Base-by-base conservation (phyloP, 2,113 vertebrate genomes). In the Chloroceryle aenea region DNA sequence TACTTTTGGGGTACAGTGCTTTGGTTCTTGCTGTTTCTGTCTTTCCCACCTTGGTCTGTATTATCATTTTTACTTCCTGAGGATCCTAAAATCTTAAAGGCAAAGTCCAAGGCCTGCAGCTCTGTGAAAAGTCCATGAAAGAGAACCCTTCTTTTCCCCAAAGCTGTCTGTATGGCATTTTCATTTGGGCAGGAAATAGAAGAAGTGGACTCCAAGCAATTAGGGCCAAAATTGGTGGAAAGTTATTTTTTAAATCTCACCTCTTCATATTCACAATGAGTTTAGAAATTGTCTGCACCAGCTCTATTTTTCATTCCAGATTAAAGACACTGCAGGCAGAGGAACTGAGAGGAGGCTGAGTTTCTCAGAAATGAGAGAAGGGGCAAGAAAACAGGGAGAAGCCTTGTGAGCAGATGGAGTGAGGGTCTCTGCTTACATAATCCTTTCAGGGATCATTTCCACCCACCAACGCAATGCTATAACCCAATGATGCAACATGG, bases 311-410 rank as follows among this genome's bases (percentile, higher is more conserved):
- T 89, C 81, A 82, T 91, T 94, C 36, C 84, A 95, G 62, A 40
- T 91, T 56, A 89, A 85, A 87, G 48, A 13, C 2, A 0, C 40
- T 61, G 36, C 36, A 82, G 63, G 18, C 0, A 0, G 29, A 71
- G 43, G n/a, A 85, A 61, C 21, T 32, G 77, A 89, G 63, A 23
- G 0, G 5, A 75, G 50, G 26, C 27, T 32, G 53, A 64, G 30
- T 86, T 81, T 69, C 80, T 94, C 66, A 91, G 80, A 89, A 92
- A 87, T 32, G 66, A 78, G 87, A 89, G 84, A 92, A 89, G 47
- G 42, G 64, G 38, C 29, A 72, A 87, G 69, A 81, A 55, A 91
- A 43, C 4, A 10, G 32, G 2, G 38, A 85, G 47, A 87, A 85
- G 23, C 32, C 63, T 73, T 58, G 48, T 36, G 40, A 17, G 58